Evolutionary conservation across 2,113 vertebrate species (phyloP).

Genomic region (Onychostoma macrolepis): DNA sequence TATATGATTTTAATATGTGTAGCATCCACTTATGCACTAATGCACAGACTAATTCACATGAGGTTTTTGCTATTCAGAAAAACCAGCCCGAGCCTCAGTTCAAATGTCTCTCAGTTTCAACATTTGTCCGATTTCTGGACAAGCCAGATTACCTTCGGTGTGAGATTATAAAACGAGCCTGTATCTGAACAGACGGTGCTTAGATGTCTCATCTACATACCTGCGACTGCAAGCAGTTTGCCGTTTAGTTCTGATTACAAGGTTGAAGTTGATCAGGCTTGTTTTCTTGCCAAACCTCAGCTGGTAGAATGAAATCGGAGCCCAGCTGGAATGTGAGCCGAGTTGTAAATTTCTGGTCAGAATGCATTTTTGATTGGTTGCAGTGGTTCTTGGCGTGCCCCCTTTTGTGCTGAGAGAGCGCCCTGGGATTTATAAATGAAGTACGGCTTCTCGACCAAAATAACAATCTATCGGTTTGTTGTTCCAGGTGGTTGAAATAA

Average conservation of each 20-base stretch:
- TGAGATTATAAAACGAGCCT: neutral
- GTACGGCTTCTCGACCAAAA: slow-evolving; percentile 68
- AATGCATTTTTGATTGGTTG: slow-evolving; percentile 73
- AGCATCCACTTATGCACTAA: neutral
- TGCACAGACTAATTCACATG: neutral
- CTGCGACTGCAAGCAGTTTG: neutral
- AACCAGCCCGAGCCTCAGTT: neutral
- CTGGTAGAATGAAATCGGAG: slow-evolving; percentile 67
- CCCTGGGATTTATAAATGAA: slow-evolving; percentile 74
- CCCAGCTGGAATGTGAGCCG: slow-evolving; percentile 64
- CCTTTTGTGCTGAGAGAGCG: slow-evolving; percentile 64
- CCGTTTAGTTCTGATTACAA: slow-evolving; percentile 60
- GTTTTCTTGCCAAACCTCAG: slow-evolving; percentile 65
- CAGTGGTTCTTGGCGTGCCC: slow-evolving; percentile 68
- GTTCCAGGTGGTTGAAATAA: slow-evolving; percentile 76
- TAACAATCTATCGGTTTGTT: slow-evolving; percentile 68
- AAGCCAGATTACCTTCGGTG: neutral
- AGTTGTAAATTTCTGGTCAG: slow-evolving; percentile 66
- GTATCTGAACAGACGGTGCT: neutral
- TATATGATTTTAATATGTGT: neutral
- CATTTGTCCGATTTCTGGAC: neutral
- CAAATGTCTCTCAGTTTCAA: neutral
- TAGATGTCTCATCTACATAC: neutral
- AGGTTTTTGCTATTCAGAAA: neutral
- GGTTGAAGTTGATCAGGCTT: slow-evolving; percentile 48